These are phyloP conservation scores for Drosophila persimilis DNA, from an alignment of 1,140 invertebrate genomes.

Conservation along the genomic window DNA sequence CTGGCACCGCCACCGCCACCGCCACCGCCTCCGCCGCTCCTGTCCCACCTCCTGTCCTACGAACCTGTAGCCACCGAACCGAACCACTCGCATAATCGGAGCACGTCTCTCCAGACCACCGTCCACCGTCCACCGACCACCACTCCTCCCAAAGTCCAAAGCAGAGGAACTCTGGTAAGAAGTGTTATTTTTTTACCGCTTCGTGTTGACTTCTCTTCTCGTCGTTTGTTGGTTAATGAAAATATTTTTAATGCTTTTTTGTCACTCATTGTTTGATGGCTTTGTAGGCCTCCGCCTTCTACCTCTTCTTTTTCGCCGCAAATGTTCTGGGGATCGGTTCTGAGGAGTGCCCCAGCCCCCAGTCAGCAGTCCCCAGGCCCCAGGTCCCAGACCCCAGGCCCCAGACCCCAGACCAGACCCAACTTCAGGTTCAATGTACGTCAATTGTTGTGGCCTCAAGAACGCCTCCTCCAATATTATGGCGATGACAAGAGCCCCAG, in stretches of 20 bases:
- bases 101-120: constrained; percentile 43
- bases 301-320: background rate
- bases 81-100: constrained; percentile 57
- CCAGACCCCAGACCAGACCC: too few species aligned
- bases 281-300: background rate
- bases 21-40: background rate
- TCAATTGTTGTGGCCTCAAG: constrained; percentile 32
- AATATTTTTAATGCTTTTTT: constrained; percentile 22
- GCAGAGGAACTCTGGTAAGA: background rate
- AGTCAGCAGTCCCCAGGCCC: too few species aligned
- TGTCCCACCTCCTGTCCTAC: too few species aligned
- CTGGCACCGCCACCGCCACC: constrained; percentile 11
- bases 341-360: constrained; percentile 48
- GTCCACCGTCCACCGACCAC: background rate
- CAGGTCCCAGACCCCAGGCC: too few species aligned
- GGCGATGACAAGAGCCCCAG: background rate
- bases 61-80: background rate
- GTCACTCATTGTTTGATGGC: constrained; percentile 10
- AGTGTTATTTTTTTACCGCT: constrained; percentile 13
- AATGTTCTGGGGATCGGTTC: constrained; percentile 7
- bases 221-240: constrained; percentile 32
- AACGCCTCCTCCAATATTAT: constrained; percentile 25
- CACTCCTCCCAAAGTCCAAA: too few species aligned
- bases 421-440: constrained; percentile 56
- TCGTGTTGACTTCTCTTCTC: constrained; percentile 9